phyloP scores from a whole-genome alignment of 2,888 invertebrate genomes.

The Bellardia bayeri region DNA sequence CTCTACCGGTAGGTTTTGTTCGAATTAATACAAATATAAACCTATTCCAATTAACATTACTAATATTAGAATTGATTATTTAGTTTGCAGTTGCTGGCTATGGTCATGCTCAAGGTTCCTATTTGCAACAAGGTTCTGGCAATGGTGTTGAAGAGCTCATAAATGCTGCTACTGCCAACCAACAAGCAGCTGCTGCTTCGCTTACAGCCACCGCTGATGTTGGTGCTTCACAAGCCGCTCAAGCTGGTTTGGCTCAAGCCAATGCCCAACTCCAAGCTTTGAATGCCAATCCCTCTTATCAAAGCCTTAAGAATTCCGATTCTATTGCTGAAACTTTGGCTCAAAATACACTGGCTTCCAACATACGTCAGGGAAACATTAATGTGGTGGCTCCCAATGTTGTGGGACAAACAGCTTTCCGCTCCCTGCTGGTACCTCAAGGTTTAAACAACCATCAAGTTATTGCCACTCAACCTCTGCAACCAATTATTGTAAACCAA shows the following conservation, averaged over 20 bases:
- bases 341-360: slow-evolving; percentile 79
- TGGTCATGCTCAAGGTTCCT: slow-evolving; percentile 49
- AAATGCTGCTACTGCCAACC: slow-evolving; percentile 77
- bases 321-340: slow-evolving; percentile 81
- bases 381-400: slow-evolving; percentile 81
- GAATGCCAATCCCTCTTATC: slow-evolving; percentile 79
- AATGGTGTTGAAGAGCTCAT: slow-evolving; percentile 80
- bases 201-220: slow-evolving; percentile 79
- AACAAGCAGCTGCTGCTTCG: slow-evolving; percentile 75
- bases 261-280: slow-evolving; percentile 79
- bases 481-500: slow-evolving; percentile 81
- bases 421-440: slow-evolving; percentile 81
- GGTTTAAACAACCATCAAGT: slow-evolving; percentile 81
- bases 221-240: slow-evolving; percentile 78
- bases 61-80: slow-evolving; percentile 14
- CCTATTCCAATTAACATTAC: background rate
- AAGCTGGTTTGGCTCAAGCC: slow-evolving; percentile 78
- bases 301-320: slow-evolving; percentile 80
- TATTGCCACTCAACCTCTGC: slow-evolving; percentile 81
- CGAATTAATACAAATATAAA: background rate
- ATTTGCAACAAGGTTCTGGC: slow-evolving; percentile 73
- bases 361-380: slow-evolving; percentile 81
- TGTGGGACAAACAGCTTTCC: slow-evolving; percentile 80
- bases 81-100: slow-evolving; percentile 64
- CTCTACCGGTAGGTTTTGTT: slow-evolving; percentile 81